phyloP scores from a whole-genome alignment of 2,888 invertebrate genomes.

The Eupeodes latifasciatus region DNA sequence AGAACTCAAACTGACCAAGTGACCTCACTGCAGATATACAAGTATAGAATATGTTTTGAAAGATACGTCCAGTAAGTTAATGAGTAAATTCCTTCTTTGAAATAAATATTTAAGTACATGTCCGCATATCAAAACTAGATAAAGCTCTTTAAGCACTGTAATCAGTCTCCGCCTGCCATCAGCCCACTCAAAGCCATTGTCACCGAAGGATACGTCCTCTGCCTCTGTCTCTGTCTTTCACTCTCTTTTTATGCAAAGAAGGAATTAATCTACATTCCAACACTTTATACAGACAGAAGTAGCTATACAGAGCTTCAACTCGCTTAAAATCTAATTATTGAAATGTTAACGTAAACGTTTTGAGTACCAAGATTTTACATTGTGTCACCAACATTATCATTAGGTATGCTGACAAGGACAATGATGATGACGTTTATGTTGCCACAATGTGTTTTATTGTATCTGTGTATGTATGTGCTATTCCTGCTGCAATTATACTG shows the following conservation, averaged over 20 bases:
- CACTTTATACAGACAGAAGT: not conserved
- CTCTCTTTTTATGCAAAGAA: not conserved
- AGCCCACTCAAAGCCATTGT: slow-evolving; percentile 20
- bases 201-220: slow-evolving; percentile 14
- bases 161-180: slow-evolving; percentile 10
- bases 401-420: slow-evolving; percentile 59
- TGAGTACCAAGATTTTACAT: slow-evolving; percentile 65
- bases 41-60: not conserved
- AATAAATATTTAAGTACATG: slow-evolving; percentile 9
- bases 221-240: not conserved
- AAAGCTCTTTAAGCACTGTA: slow-evolving; percentile 18
- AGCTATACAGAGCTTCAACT: not conserved
- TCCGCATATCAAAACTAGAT: slow-evolving; percentile 21
- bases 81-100: not conserved
- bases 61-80: slow-evolving; percentile 1
- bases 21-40: not conserved
- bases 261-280: not conserved
- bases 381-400: slow-evolving; percentile 72
- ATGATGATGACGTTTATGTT: slow-evolving; percentile 67
- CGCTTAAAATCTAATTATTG: slow-evolving; percentile 73
- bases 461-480: not conserved
- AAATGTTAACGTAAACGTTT: slow-evolving; percentile 73
- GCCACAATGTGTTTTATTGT: slow-evolving; percentile 55
- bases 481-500: too few species aligned
- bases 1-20: not conserved